These are phyloP conservation scores for Cheilosia variabilis DNA, from an alignment of 2,888 invertebrate genomes.

Conservation along the genomic window DNA sequence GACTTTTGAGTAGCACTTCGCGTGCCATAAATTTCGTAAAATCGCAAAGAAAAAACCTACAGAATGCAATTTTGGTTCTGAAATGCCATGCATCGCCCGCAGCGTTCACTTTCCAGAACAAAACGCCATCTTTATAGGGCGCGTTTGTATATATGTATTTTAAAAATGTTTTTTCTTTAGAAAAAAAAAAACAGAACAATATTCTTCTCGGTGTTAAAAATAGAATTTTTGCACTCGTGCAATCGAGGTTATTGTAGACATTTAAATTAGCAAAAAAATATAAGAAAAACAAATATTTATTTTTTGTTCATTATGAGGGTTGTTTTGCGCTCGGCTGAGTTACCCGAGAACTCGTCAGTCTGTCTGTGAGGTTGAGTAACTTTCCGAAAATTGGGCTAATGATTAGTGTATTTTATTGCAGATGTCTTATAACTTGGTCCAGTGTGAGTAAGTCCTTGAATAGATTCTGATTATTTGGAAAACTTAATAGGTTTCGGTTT, in stretches of 20 bases:
- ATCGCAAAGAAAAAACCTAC: background rate
- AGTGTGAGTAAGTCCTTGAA: slow-evolving; percentile 53
- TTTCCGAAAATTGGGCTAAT: slow-evolving; percentile 19
- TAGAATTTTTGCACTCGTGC: slow-evolving; percentile 72
- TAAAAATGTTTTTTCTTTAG: background rate
- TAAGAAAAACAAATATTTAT: slow-evolving; percentile 26
- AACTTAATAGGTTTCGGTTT: slow-evolving; percentile 17
- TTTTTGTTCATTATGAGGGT: slow-evolving; percentile 28
- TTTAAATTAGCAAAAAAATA: slow-evolving; percentile 47
- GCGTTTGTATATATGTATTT: slow-evolving; percentile 1
- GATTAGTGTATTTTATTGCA: slow-evolving; percentile 21
- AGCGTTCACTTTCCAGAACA: slow-evolving; percentile 49
- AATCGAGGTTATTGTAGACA: slow-evolving; percentile 65
- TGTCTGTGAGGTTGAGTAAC: slow-evolving; percentile 6
- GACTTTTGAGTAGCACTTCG: slow-evolving; percentile 61
- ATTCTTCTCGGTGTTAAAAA: slow-evolving; percentile 51
- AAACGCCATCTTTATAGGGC: slow-evolving; percentile 36
- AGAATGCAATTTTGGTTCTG: background rate
- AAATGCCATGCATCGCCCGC: slow-evolving; percentile 23
- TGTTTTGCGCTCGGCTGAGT: slow-evolving; percentile 22
- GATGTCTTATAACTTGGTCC: slow-evolving; percentile 20
- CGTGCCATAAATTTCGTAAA: slow-evolving; percentile 49
- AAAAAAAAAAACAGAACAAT: slow-evolving; percentile 4
- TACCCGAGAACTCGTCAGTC: slow-evolving; percentile 21
- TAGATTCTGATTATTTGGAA: slow-evolving; percentile 15